These are phyloP conservation scores for Calephelis nemesis DNA, from an alignment of 1,140 invertebrate species.

Conservation along the genomic window DNA sequence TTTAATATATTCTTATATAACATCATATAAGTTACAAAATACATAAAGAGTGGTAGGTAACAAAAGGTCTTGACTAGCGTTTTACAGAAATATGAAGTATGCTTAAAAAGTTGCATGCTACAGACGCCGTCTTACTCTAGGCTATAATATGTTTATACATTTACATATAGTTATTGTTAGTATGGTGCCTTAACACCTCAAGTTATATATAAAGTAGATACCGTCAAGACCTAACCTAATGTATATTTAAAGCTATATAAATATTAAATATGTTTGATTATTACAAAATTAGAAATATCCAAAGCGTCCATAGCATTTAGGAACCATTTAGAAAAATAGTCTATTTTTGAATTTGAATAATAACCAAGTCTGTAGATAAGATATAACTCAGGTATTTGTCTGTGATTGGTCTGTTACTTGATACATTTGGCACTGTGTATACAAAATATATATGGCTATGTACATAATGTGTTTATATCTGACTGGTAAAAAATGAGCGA, in stretches of 20 bases:
- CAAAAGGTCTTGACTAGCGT: slow-evolving; percentile 74
- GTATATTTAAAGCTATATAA: slow-evolving; percentile 19
- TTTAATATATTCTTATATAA: slow-evolving; percentile 75
- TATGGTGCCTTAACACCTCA: not conserved
- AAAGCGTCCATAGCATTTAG: slow-evolving; percentile 32
- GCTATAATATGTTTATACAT: slow-evolving; percentile 18
- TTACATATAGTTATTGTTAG: slow-evolving; percentile 14
- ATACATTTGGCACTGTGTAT: slow-evolving; percentile 38
- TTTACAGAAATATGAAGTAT: slow-evolving; percentile 48
- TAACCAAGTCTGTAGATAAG: not conserved
- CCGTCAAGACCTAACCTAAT: slow-evolving; percentile 12
- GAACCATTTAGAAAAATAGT: slow-evolving; percentile 34
- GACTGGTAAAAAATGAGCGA: not conserved
- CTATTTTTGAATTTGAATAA: slow-evolving; percentile 18
- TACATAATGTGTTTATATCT: slow-evolving; percentile 29
- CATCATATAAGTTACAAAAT: slow-evolving; percentile 74
- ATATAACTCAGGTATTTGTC: too few relatives aligned
- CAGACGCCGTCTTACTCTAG: slow-evolving; percentile 25
- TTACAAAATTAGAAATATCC: slow-evolving; percentile 25
- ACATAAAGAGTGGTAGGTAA: slow-evolving; percentile 75
- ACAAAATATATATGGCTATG: slow-evolving; percentile 33
- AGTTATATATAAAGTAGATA: slow-evolving; percentile 7
- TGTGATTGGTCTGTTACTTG: slow-evolving; percentile 28
- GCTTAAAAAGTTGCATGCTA: slow-evolving; percentile 29
- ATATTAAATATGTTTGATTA: slow-evolving; percentile 14